Evolutionary conservation across 2,113 vertebrate genomes (phyloP).

Genomic region (Sminthopsis crassicaudata): DNA sequence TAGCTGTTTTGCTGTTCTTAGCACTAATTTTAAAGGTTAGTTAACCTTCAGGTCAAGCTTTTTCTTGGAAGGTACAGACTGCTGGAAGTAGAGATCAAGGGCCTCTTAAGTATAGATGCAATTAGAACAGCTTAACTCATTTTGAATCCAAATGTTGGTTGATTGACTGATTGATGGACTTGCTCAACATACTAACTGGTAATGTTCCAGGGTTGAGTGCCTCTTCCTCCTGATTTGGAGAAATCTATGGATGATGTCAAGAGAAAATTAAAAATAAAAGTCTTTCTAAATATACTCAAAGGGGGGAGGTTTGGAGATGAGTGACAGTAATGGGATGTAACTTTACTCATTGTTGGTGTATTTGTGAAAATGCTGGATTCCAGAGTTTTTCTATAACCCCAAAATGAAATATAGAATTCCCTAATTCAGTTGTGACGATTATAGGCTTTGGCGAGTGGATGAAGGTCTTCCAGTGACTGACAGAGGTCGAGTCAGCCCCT

Average conservation of each 20-base stretch:
- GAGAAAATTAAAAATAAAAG: neutral
- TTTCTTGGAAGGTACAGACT: neutral
- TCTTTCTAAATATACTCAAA: neutral
- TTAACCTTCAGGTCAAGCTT: neutral
- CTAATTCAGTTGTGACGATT: neutral
- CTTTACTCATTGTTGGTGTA: neutral
- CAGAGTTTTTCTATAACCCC: neutral
- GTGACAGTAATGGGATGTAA: neutral
- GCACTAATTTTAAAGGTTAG: neutral
- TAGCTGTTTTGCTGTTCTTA: constrained; percentile 3
- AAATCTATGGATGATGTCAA: neutral
- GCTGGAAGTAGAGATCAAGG: neutral
- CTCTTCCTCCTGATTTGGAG: neutral
- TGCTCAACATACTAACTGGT: neutral
- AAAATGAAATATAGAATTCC: neutral
- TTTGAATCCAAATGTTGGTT: neutral
- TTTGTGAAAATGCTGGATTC: neutral
- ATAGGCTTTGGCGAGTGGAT: neutral
- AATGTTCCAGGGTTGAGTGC: neutral
- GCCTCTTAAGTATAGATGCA: neutral
- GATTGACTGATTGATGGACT: neutral
- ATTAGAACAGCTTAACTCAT: neutral
- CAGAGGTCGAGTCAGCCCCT: neutral
- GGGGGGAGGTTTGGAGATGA: neutral
- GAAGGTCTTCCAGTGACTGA: neutral